Percentiles rank a stretch among this genome's conserved stretches.
phyloP scores from a whole-genome alignment of 2,888 invertebrate species.

The Geotrupes spiniger region DNA sequence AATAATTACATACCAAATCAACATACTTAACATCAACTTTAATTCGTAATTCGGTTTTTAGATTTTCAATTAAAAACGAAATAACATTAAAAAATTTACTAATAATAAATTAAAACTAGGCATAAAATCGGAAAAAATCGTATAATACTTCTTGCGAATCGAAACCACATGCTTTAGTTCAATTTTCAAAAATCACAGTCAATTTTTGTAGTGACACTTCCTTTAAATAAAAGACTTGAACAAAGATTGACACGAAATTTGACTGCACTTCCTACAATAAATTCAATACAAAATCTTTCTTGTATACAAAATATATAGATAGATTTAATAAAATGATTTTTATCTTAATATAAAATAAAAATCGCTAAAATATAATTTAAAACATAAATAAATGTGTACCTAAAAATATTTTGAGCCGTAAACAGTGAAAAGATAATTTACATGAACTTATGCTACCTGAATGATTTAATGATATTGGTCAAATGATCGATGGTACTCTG shows the following conservation, averaged over 20 bases:
- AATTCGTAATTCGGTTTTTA: slow-evolving; percentile 20
- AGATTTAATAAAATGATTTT: too few species aligned
- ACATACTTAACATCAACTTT: slow-evolving; percentile 17
- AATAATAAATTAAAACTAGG: slow-evolving; percentile 20
- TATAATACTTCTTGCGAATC: slow-evolving; percentile 4
- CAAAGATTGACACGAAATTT: too few species aligned
- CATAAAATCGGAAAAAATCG: slow-evolving; percentile 10
- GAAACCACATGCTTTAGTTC: slow-evolving; percentile 13
- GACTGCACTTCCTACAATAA: too few species aligned
- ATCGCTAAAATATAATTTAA: too few species aligned
- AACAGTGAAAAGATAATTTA: slow-evolving; percentile 7
- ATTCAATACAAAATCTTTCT: too few species aligned
- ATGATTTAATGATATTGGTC: slow-evolving; percentile 43
- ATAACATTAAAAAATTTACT: slow-evolving; percentile 14
- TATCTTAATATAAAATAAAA: too few species aligned
- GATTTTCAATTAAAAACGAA: slow-evolving; percentile 21
- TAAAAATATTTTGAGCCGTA: slow-evolving; percentile 6
- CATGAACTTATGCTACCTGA: slow-evolving; percentile 44
- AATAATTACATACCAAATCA: slow-evolving; percentile 40
- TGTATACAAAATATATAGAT: too few species aligned
- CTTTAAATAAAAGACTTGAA: slow-evolving; percentile 8
- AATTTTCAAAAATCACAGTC: slow-evolving; percentile 23
- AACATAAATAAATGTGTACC: slow-evolving; percentile 14
- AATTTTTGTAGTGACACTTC: too few species aligned
- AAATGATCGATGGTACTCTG: slow-evolving; percentile 44